Conservation (phyloP, 2,113 vertebrate species). For the Baryphthengus martii region DNA sequence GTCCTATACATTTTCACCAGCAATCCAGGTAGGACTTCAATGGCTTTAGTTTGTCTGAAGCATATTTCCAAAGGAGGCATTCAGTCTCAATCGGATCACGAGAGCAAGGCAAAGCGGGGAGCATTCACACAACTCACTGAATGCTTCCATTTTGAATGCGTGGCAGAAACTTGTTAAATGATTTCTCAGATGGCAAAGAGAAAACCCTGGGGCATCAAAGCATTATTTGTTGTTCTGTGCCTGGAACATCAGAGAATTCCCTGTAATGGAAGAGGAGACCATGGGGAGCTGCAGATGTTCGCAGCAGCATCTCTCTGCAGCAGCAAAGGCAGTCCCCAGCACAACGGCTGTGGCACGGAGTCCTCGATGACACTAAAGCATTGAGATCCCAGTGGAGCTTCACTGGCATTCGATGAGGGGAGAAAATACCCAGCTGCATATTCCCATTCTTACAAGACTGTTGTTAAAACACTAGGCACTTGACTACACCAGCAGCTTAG, state of each 20-base stretch:
- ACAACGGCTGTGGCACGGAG: neutral
- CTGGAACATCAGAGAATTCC: neutral
- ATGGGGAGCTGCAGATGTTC: neutral
- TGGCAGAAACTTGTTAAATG: neutral
- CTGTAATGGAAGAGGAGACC: neutral
- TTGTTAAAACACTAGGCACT: neutral
- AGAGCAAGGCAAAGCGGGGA: neutral
- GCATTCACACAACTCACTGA: neutral
- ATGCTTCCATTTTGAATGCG: neutral
- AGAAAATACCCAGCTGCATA: neutral
- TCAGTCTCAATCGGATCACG: neutral
- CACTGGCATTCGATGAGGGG: neutral
- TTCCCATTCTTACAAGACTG: neutral
- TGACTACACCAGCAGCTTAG: neutral
- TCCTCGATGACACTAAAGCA: neutral
- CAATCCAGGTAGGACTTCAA: neutral
- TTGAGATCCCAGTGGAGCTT: neutral
- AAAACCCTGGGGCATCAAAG: neutral
- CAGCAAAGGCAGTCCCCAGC: neutral
- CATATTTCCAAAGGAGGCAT: neutral
- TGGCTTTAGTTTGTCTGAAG: neutral
- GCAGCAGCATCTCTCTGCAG: neutral
- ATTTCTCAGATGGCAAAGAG: neutral
- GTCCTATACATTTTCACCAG: neutral
- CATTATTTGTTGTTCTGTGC: neutral